Evolutionary conservation across 2,888 invertebrate species (phyloP).

Genomic region (Nephrotoma guestfalica): DNA sequence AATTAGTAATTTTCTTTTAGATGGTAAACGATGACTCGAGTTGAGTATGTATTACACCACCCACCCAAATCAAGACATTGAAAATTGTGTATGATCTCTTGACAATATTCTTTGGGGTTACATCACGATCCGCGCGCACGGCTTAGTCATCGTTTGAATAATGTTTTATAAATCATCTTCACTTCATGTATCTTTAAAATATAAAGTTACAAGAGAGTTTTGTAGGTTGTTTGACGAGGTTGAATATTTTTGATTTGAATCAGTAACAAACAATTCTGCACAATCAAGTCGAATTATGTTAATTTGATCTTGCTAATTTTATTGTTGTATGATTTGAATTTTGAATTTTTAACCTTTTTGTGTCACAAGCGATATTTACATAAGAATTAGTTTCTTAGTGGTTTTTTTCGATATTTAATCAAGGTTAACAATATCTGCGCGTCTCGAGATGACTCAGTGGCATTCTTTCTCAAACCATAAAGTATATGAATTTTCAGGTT

Average conservation of each 20-base stretch:
- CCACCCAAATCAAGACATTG: background rate
- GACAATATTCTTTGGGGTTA: background rate
- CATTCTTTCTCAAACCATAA: too few relatives aligned
- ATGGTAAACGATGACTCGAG: too few relatives aligned
- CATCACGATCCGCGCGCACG: background rate
- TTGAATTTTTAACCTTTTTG: background rate
- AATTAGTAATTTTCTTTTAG: background rate
- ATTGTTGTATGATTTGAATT: background rate
- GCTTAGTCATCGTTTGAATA: background rate
- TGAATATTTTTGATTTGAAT: background rate
- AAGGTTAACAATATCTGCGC: too few relatives aligned
- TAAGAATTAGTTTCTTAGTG: background rate
- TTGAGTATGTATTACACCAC: background rate
- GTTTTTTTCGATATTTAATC: background rate
- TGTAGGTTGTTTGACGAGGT: background rate
- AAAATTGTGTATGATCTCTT: background rate
- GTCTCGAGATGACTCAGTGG: too few relatives aligned
- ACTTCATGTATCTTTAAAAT: background rate
- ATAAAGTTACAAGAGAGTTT: background rate
- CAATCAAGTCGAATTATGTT: background rate
- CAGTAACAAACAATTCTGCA: background rate
- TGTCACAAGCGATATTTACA: background rate
- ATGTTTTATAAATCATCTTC: background rate
- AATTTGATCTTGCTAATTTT: background rate
- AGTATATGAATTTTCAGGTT: too few relatives aligned